Evolutionary conservation across 2,888 invertebrate species (phyloP).

Genomic region (Gastracanthus pulcherrimus): DNA sequence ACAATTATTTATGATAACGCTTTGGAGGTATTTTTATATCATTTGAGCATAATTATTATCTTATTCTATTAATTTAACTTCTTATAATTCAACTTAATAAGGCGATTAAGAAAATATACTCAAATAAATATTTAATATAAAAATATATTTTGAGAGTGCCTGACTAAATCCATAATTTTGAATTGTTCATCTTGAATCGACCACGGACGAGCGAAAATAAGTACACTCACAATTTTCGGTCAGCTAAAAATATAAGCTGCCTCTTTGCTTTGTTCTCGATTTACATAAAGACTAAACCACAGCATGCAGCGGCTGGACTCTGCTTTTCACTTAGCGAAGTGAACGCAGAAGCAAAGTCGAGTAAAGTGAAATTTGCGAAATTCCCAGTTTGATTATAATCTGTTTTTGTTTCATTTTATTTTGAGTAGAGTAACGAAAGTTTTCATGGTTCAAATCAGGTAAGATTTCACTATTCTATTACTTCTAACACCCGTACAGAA

Average conservation of each 20-base stretch:
- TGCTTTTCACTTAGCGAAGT: neutral
- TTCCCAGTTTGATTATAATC: neutral
- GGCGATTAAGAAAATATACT: too few relatives aligned
- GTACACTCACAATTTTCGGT: neutral
- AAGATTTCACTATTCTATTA: neutral
- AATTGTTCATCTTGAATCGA: neutral
- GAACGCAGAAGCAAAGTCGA: neutral
- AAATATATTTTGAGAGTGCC: too few relatives aligned
- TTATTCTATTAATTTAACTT: too few relatives aligned
- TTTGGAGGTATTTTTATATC: too few relatives aligned
- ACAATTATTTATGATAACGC: too few relatives aligned
- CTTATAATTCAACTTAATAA: too few relatives aligned
- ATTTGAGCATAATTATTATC: too few relatives aligned
- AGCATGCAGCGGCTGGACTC: neutral
- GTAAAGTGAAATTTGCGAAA: neutral
- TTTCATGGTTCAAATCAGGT: neutral
- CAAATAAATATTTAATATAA: too few relatives aligned
- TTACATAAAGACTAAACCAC: neutral
- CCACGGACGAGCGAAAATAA: neutral
- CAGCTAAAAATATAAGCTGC: constrained; percentile 23
- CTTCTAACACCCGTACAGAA: neutral
- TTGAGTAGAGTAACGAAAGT: neutral
- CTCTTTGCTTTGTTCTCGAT: constrained; percentile 27
- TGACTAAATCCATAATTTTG: neutral
- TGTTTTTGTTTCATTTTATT: neutral